Evolutionary conservation across 2,888 invertebrate genomes (phyloP).

Genomic region (Eutolmus rufibarbis): DNA sequence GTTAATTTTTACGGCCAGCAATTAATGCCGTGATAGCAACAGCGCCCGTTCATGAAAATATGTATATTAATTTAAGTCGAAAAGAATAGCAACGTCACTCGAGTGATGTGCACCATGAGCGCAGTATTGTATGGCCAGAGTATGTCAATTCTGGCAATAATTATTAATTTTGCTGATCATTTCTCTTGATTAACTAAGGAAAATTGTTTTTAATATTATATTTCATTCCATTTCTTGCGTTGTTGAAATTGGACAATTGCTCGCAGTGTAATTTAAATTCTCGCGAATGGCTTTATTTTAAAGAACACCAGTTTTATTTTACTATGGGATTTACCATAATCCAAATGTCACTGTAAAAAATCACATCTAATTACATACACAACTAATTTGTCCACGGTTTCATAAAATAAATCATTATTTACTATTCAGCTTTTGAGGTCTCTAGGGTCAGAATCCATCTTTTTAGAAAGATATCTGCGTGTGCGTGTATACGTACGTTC

Average conservation of each 20-base stretch:
- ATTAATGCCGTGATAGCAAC: background rate
- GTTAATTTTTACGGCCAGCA: constrained; percentile 21
- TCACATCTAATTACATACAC: too few species aligned
- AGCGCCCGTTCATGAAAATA: background rate
- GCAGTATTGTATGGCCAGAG: background rate
- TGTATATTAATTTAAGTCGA: constrained; percentile 23
- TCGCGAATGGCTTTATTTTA: too few species aligned
- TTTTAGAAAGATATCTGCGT: too few species aligned
- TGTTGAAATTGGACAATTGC: background rate
- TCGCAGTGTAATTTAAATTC: background rate
- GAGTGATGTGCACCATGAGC: background rate
- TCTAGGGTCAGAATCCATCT: too few species aligned
- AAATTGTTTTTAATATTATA: constrained; percentile 23
- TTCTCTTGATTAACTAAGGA: constrained; percentile 4
- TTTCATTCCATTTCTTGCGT: background rate
- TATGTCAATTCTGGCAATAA: background rate
- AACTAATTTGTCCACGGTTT: too few species aligned
- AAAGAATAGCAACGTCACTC: background rate
- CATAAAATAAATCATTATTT: too few species aligned
- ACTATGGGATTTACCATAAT: too few species aligned
- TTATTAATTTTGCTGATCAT: constrained; percentile 10
- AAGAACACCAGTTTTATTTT: too few species aligned
- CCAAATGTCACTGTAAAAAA: too few species aligned
- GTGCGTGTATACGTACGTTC: too few species aligned
- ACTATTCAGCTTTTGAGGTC: too few species aligned